phyloP scores from a whole-genome alignment of 2,797 vertebrate species.

The Ctenosaura bakeri region DNA sequence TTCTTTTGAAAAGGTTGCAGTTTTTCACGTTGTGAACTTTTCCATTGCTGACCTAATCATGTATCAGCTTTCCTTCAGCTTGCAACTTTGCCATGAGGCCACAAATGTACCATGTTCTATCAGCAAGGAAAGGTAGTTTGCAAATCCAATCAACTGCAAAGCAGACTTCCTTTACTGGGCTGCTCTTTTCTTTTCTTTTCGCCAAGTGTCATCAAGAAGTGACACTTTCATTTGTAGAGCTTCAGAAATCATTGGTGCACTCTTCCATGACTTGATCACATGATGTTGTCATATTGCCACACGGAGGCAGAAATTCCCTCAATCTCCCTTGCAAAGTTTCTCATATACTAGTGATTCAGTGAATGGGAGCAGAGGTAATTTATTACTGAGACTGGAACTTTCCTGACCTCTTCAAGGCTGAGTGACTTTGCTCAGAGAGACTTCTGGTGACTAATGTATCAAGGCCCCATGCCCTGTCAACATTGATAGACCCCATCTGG shows the following conservation, averaged over 20 bases:
- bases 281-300: neutral
- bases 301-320: slow-evolving; percentile 7
- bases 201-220: neutral
- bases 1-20: slow-evolving; percentile 19
- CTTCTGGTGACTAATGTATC: slow-evolving; percentile 21
- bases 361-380: slow-evolving; percentile 30
- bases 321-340: slow-evolving; percentile 7
- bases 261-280: slow-evolving; percentile 13
- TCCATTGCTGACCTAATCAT: slow-evolving; percentile 17
- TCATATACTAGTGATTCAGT: neutral
- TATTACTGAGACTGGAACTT: slow-evolving; percentile 13
- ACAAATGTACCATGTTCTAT: neutral
- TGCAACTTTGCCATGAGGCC: slow-evolving; percentile 14
- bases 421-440: slow-evolving; percentile 25
- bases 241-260: slow-evolving; percentile 25
- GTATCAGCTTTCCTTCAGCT: slow-evolving; percentile 28
- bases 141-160: slow-evolving; percentile 8
- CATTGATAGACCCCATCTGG: slow-evolving; percentile 25
- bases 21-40: slow-evolving; percentile 23
- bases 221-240: slow-evolving; percentile 32
- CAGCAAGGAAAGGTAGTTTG: slow-evolving; percentile 14
- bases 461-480: slow-evolving; percentile 2
- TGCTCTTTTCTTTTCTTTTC: neutral
- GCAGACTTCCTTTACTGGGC: neutral
- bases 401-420: slow-evolving; percentile 30